Base-by-base conservation (phyloP, 2,113 vertebrate genomes). In the Serinus canaria region DNA sequence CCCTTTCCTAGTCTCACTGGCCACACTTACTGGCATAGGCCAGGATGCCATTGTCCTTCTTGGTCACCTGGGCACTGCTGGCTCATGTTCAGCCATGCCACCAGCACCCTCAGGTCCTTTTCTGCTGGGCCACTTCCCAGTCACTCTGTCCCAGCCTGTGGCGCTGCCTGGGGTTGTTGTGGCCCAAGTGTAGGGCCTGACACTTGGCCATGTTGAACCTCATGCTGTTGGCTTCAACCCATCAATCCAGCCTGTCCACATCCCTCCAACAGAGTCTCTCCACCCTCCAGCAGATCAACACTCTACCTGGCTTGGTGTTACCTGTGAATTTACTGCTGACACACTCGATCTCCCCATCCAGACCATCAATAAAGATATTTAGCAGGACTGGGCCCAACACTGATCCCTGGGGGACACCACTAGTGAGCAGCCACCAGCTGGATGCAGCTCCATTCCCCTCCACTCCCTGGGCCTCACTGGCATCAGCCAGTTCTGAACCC, bases 371-470 rank as follows among this genome's bases (percentile, higher is more conserved):
- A 2, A 63, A 72, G 9, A 5, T 27, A 13, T 27, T 15, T 6
- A 66, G 37, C 3, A 10, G 6, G 8, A 9, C 50, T 15, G 25
- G 10, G 0, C 25, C 43, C 67, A 27, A 0, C 27, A 64, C 43
- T 5, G 58, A 15, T 8, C 20, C 43, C 35, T 56, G 43, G 2
- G 15, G 47, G 5, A 22, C 67, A 9, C 17, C 17, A 12, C 35
- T 3, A 1, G 22, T 49, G 43, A 43, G 20, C 19, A 13, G 28
- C 4, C 24, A 10, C 47, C 47, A 46, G 4, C 14, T 55, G 49
- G n/a, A 13, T 43, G 16, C 39, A 56, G 43, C 67, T 21, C 49
- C 25, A 2, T 18, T 35, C 41, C 3, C 49, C 53, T 56, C 55
- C 30, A 3, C 30, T 49, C 66, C 22, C 56, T 55, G n/a, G 39